Conservation (phyloP, 2,797 vertebrate species). For the Pseudopleuronectes americanus region DNA sequence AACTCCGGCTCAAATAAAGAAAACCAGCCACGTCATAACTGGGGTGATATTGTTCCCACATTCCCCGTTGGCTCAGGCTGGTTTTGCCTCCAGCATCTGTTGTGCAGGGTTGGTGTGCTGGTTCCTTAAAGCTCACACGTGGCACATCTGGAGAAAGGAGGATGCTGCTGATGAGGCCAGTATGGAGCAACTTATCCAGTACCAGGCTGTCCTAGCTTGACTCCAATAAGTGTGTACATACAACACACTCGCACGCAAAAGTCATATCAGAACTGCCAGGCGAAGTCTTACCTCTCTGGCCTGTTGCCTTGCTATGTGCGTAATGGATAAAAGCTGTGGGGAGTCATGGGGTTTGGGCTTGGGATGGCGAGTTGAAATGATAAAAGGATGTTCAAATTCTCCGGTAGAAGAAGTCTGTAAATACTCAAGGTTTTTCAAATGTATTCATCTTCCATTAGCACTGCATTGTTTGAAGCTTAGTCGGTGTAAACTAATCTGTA, state of each 20-base stretch:
- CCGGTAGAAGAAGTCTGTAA: background rate
- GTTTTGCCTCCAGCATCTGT: constrained; percentile 80
- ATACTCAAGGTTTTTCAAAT: background rate
- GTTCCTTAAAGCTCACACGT: constrained; percentile 78
- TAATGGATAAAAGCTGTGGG: constrained; percentile 54
- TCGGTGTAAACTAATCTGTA: background rate
- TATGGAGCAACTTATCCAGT: constrained; percentile 66
- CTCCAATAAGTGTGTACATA: constrained; percentile 27
- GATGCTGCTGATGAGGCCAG: constrained; percentile 63
- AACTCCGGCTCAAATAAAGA: constrained; percentile 52
- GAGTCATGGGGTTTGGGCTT: constrained; percentile 19
- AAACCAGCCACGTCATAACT: constrained; percentile 57
- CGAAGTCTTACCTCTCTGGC: constrained; percentile 42
- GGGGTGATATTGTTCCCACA: constrained; percentile 64
- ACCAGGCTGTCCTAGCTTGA: constrained; percentile 68
- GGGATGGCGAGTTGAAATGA: constrained; percentile 6
- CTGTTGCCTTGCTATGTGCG: constrained; percentile 30
- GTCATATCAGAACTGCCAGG: constrained; percentile 28
- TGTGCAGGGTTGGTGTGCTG: constrained; percentile 69
- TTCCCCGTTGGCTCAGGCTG: constrained; percentile 61
- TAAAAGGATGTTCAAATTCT: constrained; percentile 16
- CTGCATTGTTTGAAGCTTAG: constrained; percentile 5
- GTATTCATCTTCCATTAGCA: background rate
- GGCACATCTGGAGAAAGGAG: constrained; percentile 88
- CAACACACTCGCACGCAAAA: background rate